Evolutionary conservation across 2,888 invertebrate species (phyloP).

Genomic region (Psylliodes chrysocephalus): DNA sequence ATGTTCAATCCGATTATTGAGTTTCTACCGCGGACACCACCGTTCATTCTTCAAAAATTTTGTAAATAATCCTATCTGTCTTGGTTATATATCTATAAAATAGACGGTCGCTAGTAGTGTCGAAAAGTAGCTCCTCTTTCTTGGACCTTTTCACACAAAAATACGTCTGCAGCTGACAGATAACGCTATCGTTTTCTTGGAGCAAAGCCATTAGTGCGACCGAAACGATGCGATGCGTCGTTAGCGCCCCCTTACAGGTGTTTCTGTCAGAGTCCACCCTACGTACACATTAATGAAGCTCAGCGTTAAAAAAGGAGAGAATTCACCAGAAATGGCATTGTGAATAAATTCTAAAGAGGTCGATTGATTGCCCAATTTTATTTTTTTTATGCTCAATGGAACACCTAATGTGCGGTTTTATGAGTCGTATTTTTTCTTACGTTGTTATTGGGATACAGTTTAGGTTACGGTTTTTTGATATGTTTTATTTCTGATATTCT

Average conservation of each 20-base stretch:
- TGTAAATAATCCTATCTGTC: too few relatives aligned
- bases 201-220: slow-evolving; percentile 60
- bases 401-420: too few relatives aligned
- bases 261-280: slow-evolving; percentile 56
- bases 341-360: slow-evolving; percentile 12
- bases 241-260: slow-evolving; percentile 60
- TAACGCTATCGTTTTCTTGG: slow-evolving; percentile 60
- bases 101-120: slow-evolving; percentile 41
- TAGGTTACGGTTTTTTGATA: too few relatives aligned
- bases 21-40: too few relatives aligned
- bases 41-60: too few relatives aligned
- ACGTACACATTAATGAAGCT: slow-evolving; percentile 54
- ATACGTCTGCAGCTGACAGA: slow-evolving; percentile 61
- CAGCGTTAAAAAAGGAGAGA: slow-evolving; percentile 9
- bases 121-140: slow-evolving; percentile 39
- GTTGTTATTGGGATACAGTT: too few relatives aligned
- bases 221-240: slow-evolving; percentile 58
- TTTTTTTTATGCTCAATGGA: slow-evolving; percentile 4
- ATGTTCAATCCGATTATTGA: too few relatives aligned
- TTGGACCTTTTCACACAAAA: slow-evolving; percentile 49
- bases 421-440: too few relatives aligned
- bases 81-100: too few relatives aligned
- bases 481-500: too few relatives aligned
- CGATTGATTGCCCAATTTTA: slow-evolving; percentile 19
- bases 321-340: background rate